Evolutionary conservation across 2,888 invertebrate species (phyloP), one percentile per base, ranked within the genome.

Genomic region (Drosophila longiperda): DNA sequence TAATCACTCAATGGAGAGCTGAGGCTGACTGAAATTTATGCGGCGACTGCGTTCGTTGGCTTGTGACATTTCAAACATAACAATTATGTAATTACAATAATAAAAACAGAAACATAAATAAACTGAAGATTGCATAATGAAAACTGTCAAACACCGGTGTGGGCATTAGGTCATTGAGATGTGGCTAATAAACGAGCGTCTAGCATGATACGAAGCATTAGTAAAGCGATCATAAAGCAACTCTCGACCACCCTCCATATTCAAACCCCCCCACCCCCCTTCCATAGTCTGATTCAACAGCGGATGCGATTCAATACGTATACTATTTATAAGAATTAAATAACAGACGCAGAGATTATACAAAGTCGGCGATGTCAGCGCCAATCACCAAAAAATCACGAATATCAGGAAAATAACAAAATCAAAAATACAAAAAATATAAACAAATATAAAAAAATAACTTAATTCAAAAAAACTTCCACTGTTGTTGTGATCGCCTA

Each of bases 41-140:
- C 49, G 67, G 52, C 62, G 59, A 69, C 79, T 70, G 72, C 73
- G 83, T 75, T 73, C 82, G 75, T 83, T 89, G 85, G 84, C 89
- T 86, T 86, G 85, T 86, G 85, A 86, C 85, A 86, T 86, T 89
- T 85, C 73, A 74, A 89, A 84, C 75, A 76, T 73, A 71, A 68
- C 78, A 80, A 67, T 83, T 87, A 83, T 83, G 82, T 84, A 83
- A 83, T 87, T 82, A 79, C 67, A 64, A 54, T 38, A 70, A 65
- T 59, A 65, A 60, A 60, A 54, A 68, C 57, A 59, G 38, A 64
- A 57, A 61, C 54, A 75, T 67, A 78, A 76, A 78, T 61, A 64
- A 62, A 75, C 49, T 50, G 38, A 45, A 67, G 72, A 76, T 78
- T 78, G 76, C 77, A 79, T 78, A 79, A 78, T 50, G 49, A 52